These are phyloP conservation scores for Cosmopolites sordidus DNA, from an alignment of 2,888 invertebrate genomes.

Conservation along the genomic window DNA sequence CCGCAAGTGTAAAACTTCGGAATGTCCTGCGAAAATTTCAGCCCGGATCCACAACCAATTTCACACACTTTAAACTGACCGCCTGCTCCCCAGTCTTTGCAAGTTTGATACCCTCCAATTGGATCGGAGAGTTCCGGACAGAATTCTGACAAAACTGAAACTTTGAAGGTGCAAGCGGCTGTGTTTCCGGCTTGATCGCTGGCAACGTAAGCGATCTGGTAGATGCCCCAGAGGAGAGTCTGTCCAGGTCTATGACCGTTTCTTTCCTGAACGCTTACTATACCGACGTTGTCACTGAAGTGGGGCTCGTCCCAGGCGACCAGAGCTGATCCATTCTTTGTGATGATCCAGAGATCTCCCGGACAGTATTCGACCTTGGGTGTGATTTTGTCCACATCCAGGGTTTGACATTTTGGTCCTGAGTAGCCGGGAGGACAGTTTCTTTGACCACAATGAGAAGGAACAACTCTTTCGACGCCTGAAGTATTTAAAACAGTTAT, in stretches of 20 bases:
- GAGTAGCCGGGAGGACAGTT: conserved; percentile 84
- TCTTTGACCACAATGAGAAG: conserved; percentile 86
- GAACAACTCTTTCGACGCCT: conserved; percentile 78
- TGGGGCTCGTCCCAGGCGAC: conserved; percentile 91
- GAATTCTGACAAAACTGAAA: conserved; percentile 67
- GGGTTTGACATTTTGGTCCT: conserved; percentile 78
- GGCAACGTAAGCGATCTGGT: conserved; percentile 90
- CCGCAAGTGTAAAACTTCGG: conserved; percentile 97
- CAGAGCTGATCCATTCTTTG: conserved; percentile 84
- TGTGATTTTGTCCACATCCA: conserved; percentile 57
- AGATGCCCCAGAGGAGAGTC: conserved; percentile 85
- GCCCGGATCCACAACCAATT: conserved; percentile 79
- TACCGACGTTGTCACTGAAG: conserved; percentile 84
- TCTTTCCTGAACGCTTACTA: conserved; percentile 74
- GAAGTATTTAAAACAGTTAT: not conserved
- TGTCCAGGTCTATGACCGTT: conserved; percentile 85
- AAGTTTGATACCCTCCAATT: conserved; percentile 84
- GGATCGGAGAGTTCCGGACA: conserved; percentile 87
- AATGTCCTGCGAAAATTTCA: conserved; percentile 87
- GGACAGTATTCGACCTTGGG: conserved; percentile 88
- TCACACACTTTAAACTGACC: conserved; percentile 95
- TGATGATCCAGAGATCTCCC: conserved; percentile 90
- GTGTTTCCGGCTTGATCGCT: conserved; percentile 89
- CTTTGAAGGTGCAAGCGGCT: conserved; percentile 86
- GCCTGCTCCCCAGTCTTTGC: conserved; percentile 94